Percentiles rank a stretch among this genome's conserved stretches.
phyloP scores from a whole-genome alignment of 2,113 vertebrate genomes.

The Rattus rattus region DNA sequence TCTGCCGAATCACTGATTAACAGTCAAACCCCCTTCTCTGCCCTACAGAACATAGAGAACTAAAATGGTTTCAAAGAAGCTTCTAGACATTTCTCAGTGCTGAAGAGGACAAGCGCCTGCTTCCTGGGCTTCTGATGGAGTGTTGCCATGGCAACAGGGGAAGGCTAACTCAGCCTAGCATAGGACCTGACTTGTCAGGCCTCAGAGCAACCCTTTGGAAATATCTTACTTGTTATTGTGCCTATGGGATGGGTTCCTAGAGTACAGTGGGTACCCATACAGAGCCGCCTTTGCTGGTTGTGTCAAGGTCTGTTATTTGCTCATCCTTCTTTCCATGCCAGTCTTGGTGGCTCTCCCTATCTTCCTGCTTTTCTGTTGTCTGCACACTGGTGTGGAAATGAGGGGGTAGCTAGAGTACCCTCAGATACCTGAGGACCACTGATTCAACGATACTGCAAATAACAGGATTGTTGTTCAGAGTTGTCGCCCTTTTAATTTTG shows the following conservation, averaged over 20 bases:
- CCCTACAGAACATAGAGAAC: constrained; percentile 59
- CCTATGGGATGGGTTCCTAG: neutral
- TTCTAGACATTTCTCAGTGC: constrained; percentile 77
- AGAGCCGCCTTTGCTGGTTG: neutral
- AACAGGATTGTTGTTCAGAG: constrained; percentile 12
- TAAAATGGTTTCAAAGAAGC: constrained; percentile 74
- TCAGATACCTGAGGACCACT: neutral
- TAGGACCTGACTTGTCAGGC: constrained; percentile 10
- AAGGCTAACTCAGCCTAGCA: constrained; percentile 58
- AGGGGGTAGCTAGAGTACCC: neutral
- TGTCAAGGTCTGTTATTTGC: neutral
- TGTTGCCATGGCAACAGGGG: constrained; percentile 82
- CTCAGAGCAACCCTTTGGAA: neutral
- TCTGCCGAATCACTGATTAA: constrained; percentile 54
- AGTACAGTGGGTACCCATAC: rapidly evolving
- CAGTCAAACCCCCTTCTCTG: constrained; percentile 54
- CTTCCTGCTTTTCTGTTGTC: neutral
- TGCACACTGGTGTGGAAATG: neutral
- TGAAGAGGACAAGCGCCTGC: constrained; percentile 53
- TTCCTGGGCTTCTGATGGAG: constrained; percentile 47
- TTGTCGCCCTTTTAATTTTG: neutral
- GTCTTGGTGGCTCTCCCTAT: neutral
- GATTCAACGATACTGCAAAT: constrained; percentile 27
- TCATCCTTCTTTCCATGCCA: neutral
- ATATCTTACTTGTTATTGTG: neutral